Percentiles rank a stretch among this genome's conserved stretches.
phyloP scores from a whole-genome alignment of 1,140 invertebrate species.

The Chrysomallon squamiferum region DNA sequence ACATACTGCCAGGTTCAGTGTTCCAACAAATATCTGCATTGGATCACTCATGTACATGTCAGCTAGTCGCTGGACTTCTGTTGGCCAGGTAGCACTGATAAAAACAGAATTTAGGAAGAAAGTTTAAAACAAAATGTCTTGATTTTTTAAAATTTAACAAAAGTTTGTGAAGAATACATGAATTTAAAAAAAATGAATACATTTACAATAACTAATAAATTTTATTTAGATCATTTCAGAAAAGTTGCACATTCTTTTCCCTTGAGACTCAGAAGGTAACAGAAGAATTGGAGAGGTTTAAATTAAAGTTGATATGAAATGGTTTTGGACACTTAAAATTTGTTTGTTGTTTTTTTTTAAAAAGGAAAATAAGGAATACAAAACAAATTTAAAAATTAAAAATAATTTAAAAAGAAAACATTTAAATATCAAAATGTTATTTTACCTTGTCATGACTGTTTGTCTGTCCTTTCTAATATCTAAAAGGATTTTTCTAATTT shows the following conservation, averaged over 20 bases:
- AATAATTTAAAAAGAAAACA: too few relatives aligned
- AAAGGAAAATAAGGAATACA: too few relatives aligned
- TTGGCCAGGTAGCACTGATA: slow-evolving; percentile 86
- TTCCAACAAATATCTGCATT: slow-evolving; percentile 86
- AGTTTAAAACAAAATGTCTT: background rate
- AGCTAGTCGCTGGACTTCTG: slow-evolving; percentile 80
- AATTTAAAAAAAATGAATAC: slow-evolving; percentile 1
- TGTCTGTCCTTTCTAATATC: slow-evolving; percentile 78
- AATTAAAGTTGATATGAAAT: too few relatives aligned
- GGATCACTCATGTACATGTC: slow-evolving; percentile 86
- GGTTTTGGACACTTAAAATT: too few relatives aligned
- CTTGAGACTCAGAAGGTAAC: too few relatives aligned
- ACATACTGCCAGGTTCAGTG: slow-evolving; percentile 74
- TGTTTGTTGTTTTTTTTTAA: too few relatives aligned
- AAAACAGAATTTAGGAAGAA: slow-evolving; percentile 11
- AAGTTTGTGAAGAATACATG: background rate
- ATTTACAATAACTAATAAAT: too few relatives aligned
- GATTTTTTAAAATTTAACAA: background rate
- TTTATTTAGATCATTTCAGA: too few relatives aligned
- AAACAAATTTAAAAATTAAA: too few relatives aligned
- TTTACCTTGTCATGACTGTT: slow-evolving; percentile 83
- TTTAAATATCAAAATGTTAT: too few relatives aligned
- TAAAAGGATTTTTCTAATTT: slow-evolving; percentile 81
- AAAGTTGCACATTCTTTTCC: too few relatives aligned
- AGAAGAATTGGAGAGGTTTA: too few relatives aligned